Percentiles rank a stretch among this genome's conserved stretches.
Conservation (phyloP, 2,797 vertebrate species). For the Pogoniulus pusillus region DNA sequence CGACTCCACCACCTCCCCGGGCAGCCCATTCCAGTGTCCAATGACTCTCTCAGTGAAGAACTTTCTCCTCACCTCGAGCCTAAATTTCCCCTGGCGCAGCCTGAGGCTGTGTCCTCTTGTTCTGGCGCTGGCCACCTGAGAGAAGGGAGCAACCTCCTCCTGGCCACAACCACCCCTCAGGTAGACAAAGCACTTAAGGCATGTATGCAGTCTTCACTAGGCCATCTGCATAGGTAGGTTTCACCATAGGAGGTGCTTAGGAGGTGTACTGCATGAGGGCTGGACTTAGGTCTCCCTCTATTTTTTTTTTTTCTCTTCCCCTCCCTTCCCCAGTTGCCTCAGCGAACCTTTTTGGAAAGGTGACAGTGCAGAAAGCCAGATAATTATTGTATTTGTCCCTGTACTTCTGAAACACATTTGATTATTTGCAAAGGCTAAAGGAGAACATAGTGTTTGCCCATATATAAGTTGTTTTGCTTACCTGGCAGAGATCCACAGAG, state of each 20-base stretch:
- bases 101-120: too few species aligned
- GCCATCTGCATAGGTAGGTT: not conserved
- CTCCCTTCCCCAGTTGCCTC: not conserved
- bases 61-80: too few species aligned
- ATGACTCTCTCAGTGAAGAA: too few species aligned
- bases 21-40: too few species aligned
- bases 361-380: not conserved
- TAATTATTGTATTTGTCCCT: not conserved
- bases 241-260: not conserved
- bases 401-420: not conserved
- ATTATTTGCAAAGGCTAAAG: conserved; percentile 1
- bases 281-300: not conserved
- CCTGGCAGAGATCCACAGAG: conserved; percentile 21
- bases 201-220: not conserved
- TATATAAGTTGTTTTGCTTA: conserved; percentile 9
- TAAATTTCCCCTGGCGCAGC: too few species aligned
- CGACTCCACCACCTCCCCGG: too few species aligned
- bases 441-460: not conserved
- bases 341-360: not conserved
- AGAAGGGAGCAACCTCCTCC: too few species aligned
- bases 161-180: too few species aligned
- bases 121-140: too few species aligned
- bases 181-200: not conserved
- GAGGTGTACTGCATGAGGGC: not conserved
- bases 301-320: accelerated